phyloP scores from a whole-genome alignment of 2,113 vertebrate genomes.

The Nothocercus nigrocapillus region DNA sequence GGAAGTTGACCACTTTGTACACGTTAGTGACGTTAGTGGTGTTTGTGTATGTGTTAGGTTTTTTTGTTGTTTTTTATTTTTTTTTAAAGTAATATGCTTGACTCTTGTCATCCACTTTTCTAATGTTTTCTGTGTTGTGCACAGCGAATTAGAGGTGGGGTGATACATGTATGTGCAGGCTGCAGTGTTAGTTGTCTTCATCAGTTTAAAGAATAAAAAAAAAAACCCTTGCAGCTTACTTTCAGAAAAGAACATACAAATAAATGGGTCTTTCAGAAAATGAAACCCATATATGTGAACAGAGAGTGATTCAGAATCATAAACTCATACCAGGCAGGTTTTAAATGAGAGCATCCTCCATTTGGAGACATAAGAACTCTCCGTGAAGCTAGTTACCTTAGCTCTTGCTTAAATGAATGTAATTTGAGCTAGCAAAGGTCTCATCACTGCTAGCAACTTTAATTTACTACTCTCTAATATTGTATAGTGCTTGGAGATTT shows the following conservation, averaged over 20 bases:
- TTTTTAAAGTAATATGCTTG: background rate
- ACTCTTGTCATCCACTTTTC: background rate
- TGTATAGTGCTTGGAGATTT: background rate
- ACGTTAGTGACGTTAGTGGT: accelerated
- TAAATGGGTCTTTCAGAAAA: background rate
- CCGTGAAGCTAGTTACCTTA: background rate
- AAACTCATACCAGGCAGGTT: background rate
- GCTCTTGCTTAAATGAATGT: background rate
- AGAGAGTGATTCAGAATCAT: background rate
- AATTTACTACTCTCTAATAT: background rate
- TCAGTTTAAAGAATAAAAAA: background rate
- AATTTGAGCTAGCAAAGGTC: background rate
- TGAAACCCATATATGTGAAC: background rate
- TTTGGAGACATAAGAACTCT: background rate
- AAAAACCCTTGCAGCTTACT: background rate
- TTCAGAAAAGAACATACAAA: background rate
- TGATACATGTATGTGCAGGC: background rate
- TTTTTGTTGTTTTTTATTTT: background rate
- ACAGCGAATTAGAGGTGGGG: background rate
- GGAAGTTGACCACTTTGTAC: background rate
- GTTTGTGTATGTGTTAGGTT: background rate
- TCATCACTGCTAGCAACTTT: background rate
- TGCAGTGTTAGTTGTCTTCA: background rate
- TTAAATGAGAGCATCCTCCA: background rate
- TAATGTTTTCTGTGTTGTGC: background rate